Base-by-base conservation (phyloP, 1,140 invertebrate species). In the silkworm (Bombyx mori) region DNA sequence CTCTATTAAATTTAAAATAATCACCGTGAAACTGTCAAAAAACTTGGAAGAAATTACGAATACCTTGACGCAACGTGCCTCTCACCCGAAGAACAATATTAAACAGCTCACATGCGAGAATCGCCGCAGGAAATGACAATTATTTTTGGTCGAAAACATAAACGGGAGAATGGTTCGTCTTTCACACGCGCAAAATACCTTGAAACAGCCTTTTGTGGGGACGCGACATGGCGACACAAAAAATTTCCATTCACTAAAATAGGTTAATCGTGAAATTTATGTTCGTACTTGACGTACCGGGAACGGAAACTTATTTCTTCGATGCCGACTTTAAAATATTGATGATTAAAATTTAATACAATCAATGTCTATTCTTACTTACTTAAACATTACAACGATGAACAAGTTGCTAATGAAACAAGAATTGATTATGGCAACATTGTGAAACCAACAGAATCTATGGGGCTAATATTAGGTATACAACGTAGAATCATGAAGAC, bases 101-200 rank as follows among this genome's bases (percentile, higher is more conserved):
- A 22, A n/a, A 12, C 12, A 22, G 10, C 55, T 57, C 66, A 58
- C 68, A 64, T 65, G 60, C 65, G 54, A 61, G 65, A 46, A 42
- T 65, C 59, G 79, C 79, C 81, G 75, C 79, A 83, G 83, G 83
- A 83, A 82, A 83, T 83, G 77, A 83, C 77, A 80, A 86, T 86
- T 84, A 86, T 83, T 82, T 83, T 76, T 82, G 74, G 69, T 71
- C 65, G 67, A 76, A 64, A 72, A 72, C 71, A 69, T 75, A 70
- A 76, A 69, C 68, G 69, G 75, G 73, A 79, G 78, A 80, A 77
- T 75, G 71, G 70, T 52, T 75, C 75, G 61, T 82, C 74, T 83
- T 81, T 82, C 83, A 83, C 77, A 84, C 76, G 78, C 72, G 73
- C 78, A 74, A 79, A 84, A 83, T 86, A 80, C 75, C 81, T 81